These are phyloP conservation scores for Petrocephalus microphthalmus DNA, from an alignment of 2,113 vertebrate genomes.

Conservation along the genomic window DNA sequence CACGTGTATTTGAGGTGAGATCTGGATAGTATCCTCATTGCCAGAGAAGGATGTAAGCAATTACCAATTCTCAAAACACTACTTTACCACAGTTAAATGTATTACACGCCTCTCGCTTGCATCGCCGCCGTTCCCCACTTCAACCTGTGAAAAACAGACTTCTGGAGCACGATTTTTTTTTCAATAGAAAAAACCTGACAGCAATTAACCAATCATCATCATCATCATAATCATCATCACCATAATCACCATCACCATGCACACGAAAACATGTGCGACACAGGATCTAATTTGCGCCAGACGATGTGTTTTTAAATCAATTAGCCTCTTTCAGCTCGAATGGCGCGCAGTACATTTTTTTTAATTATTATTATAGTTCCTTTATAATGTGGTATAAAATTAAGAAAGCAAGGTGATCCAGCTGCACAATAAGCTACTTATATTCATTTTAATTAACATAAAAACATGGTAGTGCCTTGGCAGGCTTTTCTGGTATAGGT, in stretches of 20 bases:
- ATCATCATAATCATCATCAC: conserved; percentile 53
- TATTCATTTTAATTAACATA: not conserved
- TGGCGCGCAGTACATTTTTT: conserved; percentile 17
- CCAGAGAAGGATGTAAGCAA: conserved; percentile 71
- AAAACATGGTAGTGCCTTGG: not conserved
- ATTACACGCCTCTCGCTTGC: conserved; percentile 59
- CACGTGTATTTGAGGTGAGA: conserved; percentile 29
- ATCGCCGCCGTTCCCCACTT: conserved; percentile 39
- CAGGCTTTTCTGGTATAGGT: not conserved
- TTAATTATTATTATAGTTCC: not conserved
- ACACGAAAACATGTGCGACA: conserved; percentile 41
- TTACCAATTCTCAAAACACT: conserved; percentile 74
- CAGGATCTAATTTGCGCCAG: conserved; percentile 53
- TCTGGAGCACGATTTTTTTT: conserved; percentile 36
- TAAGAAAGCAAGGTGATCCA: not conserved
- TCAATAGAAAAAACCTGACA: conserved; percentile 44
- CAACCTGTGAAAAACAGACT: conserved; percentile 44
- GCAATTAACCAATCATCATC: conserved; percentile 66
- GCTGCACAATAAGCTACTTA: not conserved
- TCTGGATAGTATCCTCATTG: conserved; percentile 66
- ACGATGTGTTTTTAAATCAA: conserved; percentile 40
- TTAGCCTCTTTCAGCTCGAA: conserved; percentile 19
- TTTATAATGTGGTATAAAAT: not conserved
- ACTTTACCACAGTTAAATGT: conserved; percentile 66
- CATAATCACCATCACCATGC: conserved; percentile 53